Base-by-base conservation (phyloP, 2,797 vertebrate genomes). In the Macropodus opercularis region DNA sequence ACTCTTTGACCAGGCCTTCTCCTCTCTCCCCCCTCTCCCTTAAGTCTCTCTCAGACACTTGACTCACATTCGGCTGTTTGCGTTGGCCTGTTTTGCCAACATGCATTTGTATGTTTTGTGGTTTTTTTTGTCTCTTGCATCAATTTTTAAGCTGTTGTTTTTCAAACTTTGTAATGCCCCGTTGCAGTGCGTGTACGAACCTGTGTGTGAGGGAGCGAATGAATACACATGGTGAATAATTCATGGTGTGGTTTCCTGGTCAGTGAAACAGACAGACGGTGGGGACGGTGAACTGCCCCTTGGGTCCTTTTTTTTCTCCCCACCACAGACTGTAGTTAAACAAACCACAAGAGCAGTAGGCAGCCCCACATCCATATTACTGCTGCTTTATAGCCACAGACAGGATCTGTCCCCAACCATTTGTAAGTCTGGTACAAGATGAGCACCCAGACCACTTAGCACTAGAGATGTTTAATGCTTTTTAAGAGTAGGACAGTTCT, bases 231-330 rank as follows among this genome's bases (percentile, higher is more conserved):
- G 0, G 79, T 89, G 81, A 88, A 88, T 86, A 85, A 88, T 89
- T 53, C 75, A 90, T 86, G 27, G 49, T 76, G 81, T 83, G 82
- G 83, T 86, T 87, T 87, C 77, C 82, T 83, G 83, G 83, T 79
- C 85, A 82, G 81, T 8, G 51, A 81, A 79, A 83, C 77, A 38
- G 61, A 54, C 47, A 66, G 72, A 78, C 77, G 8, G 64, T 50
- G 44, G 65, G 69, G 71, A 65, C 53, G 21, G 57, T 70, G 80
- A 82, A 74, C 74, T 75, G 64, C 55, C 84, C 83, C 84, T 57
- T n/a, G 29, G 79, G 85, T 70, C 67, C 60, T 54, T 54, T 69
- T 66, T 57, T n/a, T n/a, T n/a, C n/a, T 54, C 19, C n/a, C 50
- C 68, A 75, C 82, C 72, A 58, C 74, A 73, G 52, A 52, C 69